Evolutionary conservation across 2,797 vertebrate genomes (phyloP).

Genomic region (Crocidura indochinensis): DNA sequence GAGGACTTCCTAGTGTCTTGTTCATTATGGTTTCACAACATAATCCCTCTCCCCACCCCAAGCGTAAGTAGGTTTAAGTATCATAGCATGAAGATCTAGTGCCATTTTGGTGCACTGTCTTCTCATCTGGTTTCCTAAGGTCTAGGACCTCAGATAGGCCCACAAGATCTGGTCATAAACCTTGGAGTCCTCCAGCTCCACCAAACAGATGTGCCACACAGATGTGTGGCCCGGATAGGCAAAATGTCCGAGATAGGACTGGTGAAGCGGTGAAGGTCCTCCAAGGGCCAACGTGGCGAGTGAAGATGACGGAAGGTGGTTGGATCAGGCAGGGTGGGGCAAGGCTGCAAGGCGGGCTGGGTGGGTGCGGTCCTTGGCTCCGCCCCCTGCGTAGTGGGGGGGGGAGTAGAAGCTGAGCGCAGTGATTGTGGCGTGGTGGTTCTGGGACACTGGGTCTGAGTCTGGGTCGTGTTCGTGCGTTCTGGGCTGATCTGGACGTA

Average conservation of each 20-base stretch:
- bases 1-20: too few relatives aligned
- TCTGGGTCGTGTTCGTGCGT: fast-evolving
- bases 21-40: too few relatives aligned
- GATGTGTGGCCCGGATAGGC: too few relatives aligned
- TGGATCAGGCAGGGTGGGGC: too few relatives aligned
- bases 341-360: neutral
- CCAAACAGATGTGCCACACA: neutral
- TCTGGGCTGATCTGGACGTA: neutral
- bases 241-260: too few relatives aligned
- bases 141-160: neutral
- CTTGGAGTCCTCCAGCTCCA: fast-evolving
- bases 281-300: too few relatives aligned
- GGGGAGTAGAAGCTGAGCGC: neutral
- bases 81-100: too few relatives aligned
- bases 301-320: neutral
- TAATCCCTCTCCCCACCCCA: too few relatives aligned
- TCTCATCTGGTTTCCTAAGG: neutral
- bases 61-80: too few relatives aligned
- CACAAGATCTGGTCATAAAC: neutral
- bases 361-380: constrained; percentile 35
- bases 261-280: too few relatives aligned
- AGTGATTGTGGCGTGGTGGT: constrained; percentile 67
- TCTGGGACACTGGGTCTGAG: fast-evolving
- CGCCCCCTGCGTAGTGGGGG: neutral
- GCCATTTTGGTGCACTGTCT: too few relatives aligned